Conservation (phyloP, 2,113 vertebrate genomes). For the Rostratula benghalensis region DNA sequence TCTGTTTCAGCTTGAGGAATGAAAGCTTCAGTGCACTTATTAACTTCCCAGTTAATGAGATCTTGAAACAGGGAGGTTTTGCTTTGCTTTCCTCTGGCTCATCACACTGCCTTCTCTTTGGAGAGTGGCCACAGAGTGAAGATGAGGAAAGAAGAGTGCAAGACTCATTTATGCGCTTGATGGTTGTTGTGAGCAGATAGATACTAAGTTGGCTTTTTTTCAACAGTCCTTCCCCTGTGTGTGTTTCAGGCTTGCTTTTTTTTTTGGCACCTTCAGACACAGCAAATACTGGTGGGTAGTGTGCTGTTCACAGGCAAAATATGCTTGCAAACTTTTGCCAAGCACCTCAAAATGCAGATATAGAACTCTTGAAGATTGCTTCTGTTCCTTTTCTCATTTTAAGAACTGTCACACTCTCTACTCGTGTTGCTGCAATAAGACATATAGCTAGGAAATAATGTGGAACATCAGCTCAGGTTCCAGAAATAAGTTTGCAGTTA, state of each 20-base stretch:
- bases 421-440: rapidly evolving
- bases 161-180: conserved; percentile 17
- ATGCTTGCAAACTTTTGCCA: conserved; percentile 16
- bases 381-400: neutral
- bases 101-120: conserved; percentile 13
- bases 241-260: conserved; percentile 28
- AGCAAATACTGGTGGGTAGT: conserved; percentile 5
- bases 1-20: conserved; percentile 36
- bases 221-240: conserved; percentile 21
- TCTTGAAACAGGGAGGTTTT: conserved; percentile 14
- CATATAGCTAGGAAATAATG: neutral
- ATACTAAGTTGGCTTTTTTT: conserved; percentile 19
- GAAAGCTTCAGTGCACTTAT: conserved; percentile 59
- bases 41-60: conserved; percentile 59
- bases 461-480: neutral
- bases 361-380: neutral
- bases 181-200: conserved; percentile 40
- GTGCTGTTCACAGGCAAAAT: conserved; percentile 25
- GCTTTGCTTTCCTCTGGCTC: conserved; percentile 51
- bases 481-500: neutral
- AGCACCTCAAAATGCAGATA: neutral
- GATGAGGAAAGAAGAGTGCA: conserved; percentile 26
- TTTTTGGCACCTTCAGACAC: conserved; percentile 9
- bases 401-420: neutral
- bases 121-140: conserved; percentile 48